Conservation (phyloP, 2,888 invertebrate genomes). For the Dolichopus griseipennis region DNA sequence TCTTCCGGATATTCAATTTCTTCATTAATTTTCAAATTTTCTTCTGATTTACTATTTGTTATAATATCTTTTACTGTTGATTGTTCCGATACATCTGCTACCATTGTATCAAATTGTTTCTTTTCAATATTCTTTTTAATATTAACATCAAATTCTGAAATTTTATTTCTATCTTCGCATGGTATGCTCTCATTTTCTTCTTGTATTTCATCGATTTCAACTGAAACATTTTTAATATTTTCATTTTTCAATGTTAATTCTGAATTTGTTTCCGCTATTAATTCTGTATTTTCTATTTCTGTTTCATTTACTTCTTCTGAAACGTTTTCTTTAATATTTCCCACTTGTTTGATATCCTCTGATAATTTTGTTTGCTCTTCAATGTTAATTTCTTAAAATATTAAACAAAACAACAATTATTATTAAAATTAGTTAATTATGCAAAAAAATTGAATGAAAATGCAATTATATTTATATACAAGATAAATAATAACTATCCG, state of each 20-base stretch:
- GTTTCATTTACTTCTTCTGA: background rate
- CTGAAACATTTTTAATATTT: conserved; percentile 13
- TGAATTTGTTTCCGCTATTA: background rate
- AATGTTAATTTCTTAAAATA: background rate
- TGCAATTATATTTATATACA: no score
- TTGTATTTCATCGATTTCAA: conserved; percentile 11
- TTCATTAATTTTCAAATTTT: conserved; percentile 1
- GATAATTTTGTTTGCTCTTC: conserved; percentile 2
- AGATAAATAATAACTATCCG: no score
- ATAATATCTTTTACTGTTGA: no score
- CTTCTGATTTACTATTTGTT: conserved; percentile 7
- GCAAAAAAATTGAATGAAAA: no score
- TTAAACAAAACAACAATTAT: background rate
- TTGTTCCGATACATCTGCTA: conserved; percentile 7
- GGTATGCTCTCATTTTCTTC: conserved; percentile 15
- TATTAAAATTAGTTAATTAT: no score
- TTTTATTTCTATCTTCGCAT: conserved; percentile 12
- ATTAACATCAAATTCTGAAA: conserved; percentile 16
- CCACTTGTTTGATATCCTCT: background rate
- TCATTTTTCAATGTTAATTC: conserved; percentile 14
- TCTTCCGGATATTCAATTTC: conserved; percentile 59
- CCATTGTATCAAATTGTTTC: background rate
- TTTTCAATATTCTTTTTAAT: conserved; percentile 13
- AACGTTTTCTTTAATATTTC: background rate
- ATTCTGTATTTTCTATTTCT: background rate